Base-by-base conservation (phyloP, 2,888 invertebrate genomes). In the Drosophila austrosaltans region DNA sequence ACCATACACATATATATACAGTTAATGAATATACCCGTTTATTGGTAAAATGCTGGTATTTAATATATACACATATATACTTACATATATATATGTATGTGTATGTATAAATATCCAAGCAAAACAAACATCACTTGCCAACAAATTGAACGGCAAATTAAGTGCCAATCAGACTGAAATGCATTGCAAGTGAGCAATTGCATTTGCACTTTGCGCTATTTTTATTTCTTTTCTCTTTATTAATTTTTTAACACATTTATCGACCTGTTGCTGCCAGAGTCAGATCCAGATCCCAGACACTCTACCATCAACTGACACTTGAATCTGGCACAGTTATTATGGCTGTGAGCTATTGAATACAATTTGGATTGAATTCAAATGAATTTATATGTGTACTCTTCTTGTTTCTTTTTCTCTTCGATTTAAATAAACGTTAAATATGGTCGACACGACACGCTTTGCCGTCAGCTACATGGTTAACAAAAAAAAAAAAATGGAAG, bases 131-230 rank as follows among this genome's bases (percentile, higher is more conserved):
- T 60, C 57, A 54, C 54, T 69, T 22, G 30, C n/a, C 66, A 28
- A 28, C 42, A 63, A 61, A 75, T 42, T 60, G 54, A 60, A 53
- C 56, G 58, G 10, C 10, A 68, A 78, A 78, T 82, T 69, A 72
- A 85, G 53, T 85, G 85, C 53, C 83, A 86, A 76, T 76, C 73
- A 75, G 59, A 22, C 30, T 63, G 71, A 61, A 71, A 75, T 67
- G 67, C 53, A 64, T 54, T 39, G 56, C 20, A 66, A 54, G 32
- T 57, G 25, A 53, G 53, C 25, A 53, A 48, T 40, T 58, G 32
- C 42, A 59, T 59, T 30, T 16, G 10, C 25, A 25, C 22, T 48
- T 20, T 48, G 3, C 48, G 22, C 40, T 57, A 12, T 32, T 56
- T 44, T 63, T 12, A 36, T 3, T 42, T 60, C 36, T 22, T 22